A percentile compares a stretch with the other conserved stretches of the same genome.
These are phyloP conservation scores for Drosophila orena DNA, from an alignment of 1,140 invertebrate genomes.

Conservation along the genomic window DNA sequence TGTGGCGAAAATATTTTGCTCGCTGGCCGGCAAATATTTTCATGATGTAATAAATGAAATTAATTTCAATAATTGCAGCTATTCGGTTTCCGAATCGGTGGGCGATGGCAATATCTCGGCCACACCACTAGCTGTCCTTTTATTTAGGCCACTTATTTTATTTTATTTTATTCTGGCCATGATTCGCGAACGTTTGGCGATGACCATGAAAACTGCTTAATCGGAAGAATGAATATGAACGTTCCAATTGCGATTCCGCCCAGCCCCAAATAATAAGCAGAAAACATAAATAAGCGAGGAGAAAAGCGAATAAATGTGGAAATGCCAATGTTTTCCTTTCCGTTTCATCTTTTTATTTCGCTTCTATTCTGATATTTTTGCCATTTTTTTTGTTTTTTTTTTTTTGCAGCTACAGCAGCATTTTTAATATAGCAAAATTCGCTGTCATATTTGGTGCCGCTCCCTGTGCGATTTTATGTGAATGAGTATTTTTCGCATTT, in stretches of 20 bases:
- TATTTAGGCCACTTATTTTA: slow-evolving; percentile 83
- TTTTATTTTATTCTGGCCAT: slow-evolving; percentile 68
- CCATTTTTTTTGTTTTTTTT: slow-evolving; percentile 51
- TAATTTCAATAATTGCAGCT: slow-evolving; percentile 80
- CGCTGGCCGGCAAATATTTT: slow-evolving; percentile 56
- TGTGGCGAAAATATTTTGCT: slow-evolving; percentile 64
- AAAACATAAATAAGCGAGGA: slow-evolving; percentile 63
- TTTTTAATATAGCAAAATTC: slow-evolving; percentile 74
- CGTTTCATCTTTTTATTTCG: slow-evolving; percentile 35
- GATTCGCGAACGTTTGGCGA: slow-evolving; percentile 68
- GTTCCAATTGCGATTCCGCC: slow-evolving; percentile 40
- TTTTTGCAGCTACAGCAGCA: slow-evolving; percentile 77
- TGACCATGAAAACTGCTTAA: slow-evolving; percentile 82
- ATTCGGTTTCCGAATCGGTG: slow-evolving; percentile 45
- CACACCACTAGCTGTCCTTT: slow-evolving; percentile 21
- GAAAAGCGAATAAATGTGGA: slow-evolving; percentile 63
- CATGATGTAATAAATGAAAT: slow-evolving; percentile 82
- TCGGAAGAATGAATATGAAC: slow-evolving; percentile 79
- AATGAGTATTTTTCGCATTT: slow-evolving; percentile 77
- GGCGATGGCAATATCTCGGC: slow-evolving; percentile 14
- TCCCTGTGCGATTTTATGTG: slow-evolving; percentile 43
- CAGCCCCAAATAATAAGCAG: slow-evolving; percentile 59
- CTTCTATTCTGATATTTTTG: slow-evolving; percentile 36
- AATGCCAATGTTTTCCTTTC: slow-evolving; percentile 66
- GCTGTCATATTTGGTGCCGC: slow-evolving; percentile 52